A percentile compares a stretch with the other conserved stretches of the same genome.
These are phyloP conservation scores for Equus quagga DNA, from an alignment of 2,113 vertebrate species.

Conservation along the genomic window DNA sequence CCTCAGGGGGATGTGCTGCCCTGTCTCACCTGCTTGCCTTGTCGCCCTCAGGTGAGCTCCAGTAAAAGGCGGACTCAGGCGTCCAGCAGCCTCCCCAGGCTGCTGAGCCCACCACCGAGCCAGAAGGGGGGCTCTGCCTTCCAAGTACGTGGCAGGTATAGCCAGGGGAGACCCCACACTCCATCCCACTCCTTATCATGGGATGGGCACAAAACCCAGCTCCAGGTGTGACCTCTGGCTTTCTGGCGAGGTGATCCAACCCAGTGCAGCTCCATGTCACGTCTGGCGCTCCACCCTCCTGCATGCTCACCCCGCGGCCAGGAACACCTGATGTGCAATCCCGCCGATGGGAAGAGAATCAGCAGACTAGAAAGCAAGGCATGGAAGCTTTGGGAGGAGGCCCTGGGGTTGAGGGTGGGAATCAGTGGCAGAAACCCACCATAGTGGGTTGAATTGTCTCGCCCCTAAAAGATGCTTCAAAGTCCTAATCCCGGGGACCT, in stretches of 20 bases:
- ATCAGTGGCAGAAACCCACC: neutral
- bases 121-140: neutral
- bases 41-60: neutral
- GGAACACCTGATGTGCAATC: fast-evolving
- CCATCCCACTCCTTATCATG: fast-evolving
- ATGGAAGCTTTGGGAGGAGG: neutral
- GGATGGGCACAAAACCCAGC: neutral
- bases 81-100: neutral
- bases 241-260: neutral
- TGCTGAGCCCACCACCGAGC: neutral
- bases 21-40: fast-evolving
- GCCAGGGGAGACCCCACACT: neutral
- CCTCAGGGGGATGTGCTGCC: fast-evolving
- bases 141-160: fast-evolving
- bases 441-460: too few relatives aligned
- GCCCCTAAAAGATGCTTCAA: too few relatives aligned
- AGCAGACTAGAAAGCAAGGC: neutral
- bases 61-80: neutral
- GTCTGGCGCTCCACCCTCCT: too few relatives aligned
- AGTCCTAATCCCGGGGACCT: neutral
- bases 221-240: neutral
- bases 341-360: fast-evolving
- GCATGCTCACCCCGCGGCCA: too few relatives aligned
- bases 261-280: fast-evolving
- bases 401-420: fast-evolving